Conservation (phyloP, 2,888 invertebrate species). For the Fragum sueziense region DNA sequence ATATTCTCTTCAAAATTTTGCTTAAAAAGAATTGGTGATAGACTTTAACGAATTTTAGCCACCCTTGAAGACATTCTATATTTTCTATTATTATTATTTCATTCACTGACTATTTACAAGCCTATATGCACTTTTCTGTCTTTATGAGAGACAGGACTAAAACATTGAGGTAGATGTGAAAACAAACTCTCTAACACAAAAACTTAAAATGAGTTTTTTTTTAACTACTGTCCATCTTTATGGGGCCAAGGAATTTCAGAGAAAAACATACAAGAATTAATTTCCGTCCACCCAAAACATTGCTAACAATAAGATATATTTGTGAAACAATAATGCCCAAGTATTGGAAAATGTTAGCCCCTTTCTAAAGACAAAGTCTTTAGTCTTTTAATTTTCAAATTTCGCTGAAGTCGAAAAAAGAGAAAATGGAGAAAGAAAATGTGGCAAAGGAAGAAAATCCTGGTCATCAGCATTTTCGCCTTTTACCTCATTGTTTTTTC, state of each 20-base stretch:
- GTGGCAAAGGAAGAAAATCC: background rate
- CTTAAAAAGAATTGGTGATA: too few species aligned
- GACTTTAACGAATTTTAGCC: too few species aligned
- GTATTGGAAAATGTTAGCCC: background rate
- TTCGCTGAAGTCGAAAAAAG: background rate
- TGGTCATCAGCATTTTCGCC: background rate
- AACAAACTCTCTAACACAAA: background rate
- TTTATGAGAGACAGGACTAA: background rate
- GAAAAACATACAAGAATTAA: background rate
- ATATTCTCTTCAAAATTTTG: too few species aligned
- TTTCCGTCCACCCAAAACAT: background rate
- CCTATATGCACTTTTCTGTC: background rate
- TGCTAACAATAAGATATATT: background rate
- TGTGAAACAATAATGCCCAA: too few species aligned
- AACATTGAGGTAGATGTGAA: background rate
- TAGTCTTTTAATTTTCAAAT: background rate
- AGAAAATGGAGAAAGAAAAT: background rate
- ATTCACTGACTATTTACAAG: background rate
- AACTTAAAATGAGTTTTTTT: too few species aligned
- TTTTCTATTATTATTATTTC: background rate
- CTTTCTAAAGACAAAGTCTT: background rate
- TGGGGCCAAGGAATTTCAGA: background rate
- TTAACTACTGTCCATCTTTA: too few species aligned
- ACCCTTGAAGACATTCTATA: too few species aligned
- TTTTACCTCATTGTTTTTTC: background rate